Percentiles rank a stretch among this genome's conserved stretches.
Evolutionary conservation across 2,113 vertebrate species (phyloP).

Genomic region (Atlantisia rogersi): DNA sequence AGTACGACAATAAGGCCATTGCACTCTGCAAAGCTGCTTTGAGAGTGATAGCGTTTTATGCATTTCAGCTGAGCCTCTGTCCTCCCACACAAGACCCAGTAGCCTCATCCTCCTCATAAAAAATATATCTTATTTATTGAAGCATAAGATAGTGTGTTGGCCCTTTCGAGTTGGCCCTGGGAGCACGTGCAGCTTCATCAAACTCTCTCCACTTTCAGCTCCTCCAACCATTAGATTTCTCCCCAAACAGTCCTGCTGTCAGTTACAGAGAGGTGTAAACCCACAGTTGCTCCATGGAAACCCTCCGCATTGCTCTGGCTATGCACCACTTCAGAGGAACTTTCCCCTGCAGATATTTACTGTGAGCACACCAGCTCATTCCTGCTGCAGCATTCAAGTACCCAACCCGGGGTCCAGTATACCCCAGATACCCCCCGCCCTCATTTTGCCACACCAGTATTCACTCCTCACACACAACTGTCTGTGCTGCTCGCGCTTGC

Average conservation of each 20-base stretch:
- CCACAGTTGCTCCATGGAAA: not conserved
- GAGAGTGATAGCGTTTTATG: not conserved
- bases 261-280: not conserved
- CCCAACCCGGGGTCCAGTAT: accelerated
- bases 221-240: not conserved
- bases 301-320: not conserved
- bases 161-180: not conserved
- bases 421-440: not conserved
- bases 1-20: not conserved
- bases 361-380: not conserved
- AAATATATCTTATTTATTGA: not conserved
- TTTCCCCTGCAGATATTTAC: not conserved
- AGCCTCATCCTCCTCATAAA: not conserved
- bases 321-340: not conserved
- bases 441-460: not conserved
- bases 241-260: not conserved
- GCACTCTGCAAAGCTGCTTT: not conserved
- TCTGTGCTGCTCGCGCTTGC: not conserved
- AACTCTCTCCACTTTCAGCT: not conserved
- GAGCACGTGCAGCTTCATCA: not conserved
- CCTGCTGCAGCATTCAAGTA: not conserved
- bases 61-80: not conserved
- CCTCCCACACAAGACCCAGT: not conserved
- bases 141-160: too few relatives aligned
- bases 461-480: not conserved